Percentiles rank a stretch among this genome's conserved stretches.
phyloP scores from a whole-genome alignment of 2,113 vertebrate genomes.

The Cairina moschata region DNA sequence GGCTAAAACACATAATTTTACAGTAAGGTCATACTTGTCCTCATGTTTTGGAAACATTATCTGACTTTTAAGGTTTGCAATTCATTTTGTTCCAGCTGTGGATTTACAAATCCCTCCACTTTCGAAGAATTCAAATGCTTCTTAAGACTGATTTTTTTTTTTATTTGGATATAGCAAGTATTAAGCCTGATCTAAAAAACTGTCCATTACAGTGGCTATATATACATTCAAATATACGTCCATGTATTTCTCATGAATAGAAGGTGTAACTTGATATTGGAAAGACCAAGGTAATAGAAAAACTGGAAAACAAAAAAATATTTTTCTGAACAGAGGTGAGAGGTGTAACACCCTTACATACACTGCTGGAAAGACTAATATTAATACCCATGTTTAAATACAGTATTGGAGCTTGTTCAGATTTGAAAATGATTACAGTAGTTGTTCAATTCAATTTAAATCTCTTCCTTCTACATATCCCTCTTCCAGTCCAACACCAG shows the following conservation, averaged over 20 bases:
- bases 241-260: not conserved
- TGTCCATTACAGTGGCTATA: not conserved
- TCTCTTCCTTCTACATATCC: not conserved
- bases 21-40: slow-evolving; percentile 33
- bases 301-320: not conserved
- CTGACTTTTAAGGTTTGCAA: slow-evolving; percentile 18
- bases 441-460: not conserved
- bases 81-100: not conserved
- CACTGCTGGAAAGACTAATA: not conserved
- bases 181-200: not conserved
- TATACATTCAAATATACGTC: accelerated
- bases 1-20: slow-evolving; percentile 45
- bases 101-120: slow-evolving; percentile 18
- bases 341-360: not conserved
- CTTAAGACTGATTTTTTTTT: not conserved
- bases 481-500: not conserved
- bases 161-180: not conserved
- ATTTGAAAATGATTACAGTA: not conserved
- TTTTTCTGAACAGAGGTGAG: not conserved
- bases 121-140: slow-evolving; percentile 14
- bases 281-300: not conserved
- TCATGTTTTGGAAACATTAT: slow-evolving; percentile 42
- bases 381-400: not conserved
- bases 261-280: not conserved
- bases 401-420: not conserved